Percentiles rank a stretch among this genome's conserved stretches.
Evolutionary conservation across 2,113 vertebrate genomes (phyloP).

Genomic region (Coreoperca whiteheadi): DNA sequence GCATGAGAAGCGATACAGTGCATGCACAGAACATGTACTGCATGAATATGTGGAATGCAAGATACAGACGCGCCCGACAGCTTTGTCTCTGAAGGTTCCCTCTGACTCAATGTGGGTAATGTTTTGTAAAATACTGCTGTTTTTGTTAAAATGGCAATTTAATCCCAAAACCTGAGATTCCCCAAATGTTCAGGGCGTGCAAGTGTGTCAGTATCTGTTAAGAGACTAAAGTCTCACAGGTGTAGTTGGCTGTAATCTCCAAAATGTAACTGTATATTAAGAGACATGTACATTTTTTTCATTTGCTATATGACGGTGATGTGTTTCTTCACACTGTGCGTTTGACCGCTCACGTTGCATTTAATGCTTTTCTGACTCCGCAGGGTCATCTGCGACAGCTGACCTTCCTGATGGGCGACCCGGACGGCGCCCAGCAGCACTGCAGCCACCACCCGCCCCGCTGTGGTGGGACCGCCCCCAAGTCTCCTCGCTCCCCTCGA

Average conservation of each 20-base stretch:
- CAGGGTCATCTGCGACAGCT: slow-evolving; percentile 89
- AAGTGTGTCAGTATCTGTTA: too few relatives aligned
- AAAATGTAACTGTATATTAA: neutral
- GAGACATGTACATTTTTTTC: neutral
- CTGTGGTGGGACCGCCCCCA: slow-evolving; percentile 64
- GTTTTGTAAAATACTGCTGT: too few relatives aligned
- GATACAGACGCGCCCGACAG: neutral
- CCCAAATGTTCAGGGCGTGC: neutral
- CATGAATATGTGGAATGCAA: neutral
- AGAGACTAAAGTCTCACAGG: neutral
- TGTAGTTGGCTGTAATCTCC: neutral
- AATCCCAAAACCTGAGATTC: too few relatives aligned
- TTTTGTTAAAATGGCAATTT: too few relatives aligned
- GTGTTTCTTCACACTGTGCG: neutral
- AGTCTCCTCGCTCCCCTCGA: slow-evolving; percentile 49
- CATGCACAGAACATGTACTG: neutral
- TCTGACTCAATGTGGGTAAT: neutral
- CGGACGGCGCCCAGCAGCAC: slow-evolving; percentile 80
- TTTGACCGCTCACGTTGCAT: neutral
- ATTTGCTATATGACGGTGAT: neutral
- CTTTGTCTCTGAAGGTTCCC: neutral
- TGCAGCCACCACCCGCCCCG: slow-evolving; percentile 76
- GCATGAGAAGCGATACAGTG: neutral
- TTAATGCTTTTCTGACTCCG: neutral
- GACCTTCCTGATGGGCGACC: slow-evolving; percentile 87